Percentiles rank a stretch among this genome's conserved stretches.
Conservation (phyloP, 1,140 invertebrate genomes). For the Pachypeltis micranthus region DNA sequence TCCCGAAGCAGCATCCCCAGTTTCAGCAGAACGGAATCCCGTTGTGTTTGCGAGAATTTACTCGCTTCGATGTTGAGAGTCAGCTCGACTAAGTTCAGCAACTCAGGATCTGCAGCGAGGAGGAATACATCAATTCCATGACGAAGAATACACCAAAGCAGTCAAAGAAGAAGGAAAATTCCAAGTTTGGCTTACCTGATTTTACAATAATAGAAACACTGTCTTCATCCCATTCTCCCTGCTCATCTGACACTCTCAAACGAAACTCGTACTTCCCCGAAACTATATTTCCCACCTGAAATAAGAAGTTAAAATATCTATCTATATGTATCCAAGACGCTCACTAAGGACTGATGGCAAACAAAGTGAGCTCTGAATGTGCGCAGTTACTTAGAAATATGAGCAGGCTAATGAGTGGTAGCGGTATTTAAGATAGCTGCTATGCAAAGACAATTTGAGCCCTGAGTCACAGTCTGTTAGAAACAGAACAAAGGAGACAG, state of each 20-base stretch:
- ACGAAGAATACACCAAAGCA: too few relatives aligned
- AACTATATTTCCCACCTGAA: conserved; percentile 67
- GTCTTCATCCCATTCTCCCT: conserved; percentile 67
- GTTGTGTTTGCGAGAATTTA: conserved; percentile 55
- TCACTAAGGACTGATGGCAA: too few relatives aligned
- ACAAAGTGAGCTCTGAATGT: too few relatives aligned
- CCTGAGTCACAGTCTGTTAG: too few relatives aligned
- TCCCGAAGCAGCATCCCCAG: conserved; percentile 61
- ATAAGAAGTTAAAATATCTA: conserved; percentile 23
- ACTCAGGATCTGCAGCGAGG: conserved; percentile 45
- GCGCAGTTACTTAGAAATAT: too few relatives aligned
- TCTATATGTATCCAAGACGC: too few relatives aligned
- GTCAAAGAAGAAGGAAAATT: background rate
- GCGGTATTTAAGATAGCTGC: too few relatives aligned
- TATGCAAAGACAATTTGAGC: too few relatives aligned
- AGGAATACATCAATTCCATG: too few relatives aligned
- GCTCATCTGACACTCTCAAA: conserved; percentile 77
- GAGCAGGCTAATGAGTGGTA: too few relatives aligned
- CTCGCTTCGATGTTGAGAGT: conserved; percentile 55
- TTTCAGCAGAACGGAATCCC: conserved; percentile 60
- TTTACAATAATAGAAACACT: conserved; percentile 76
- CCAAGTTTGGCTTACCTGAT: conserved; percentile 38
- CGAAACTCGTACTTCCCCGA: conserved; percentile 79
- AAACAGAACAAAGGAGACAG: too few relatives aligned
- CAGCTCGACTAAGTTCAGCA: conserved; percentile 66